A percentile compares a stretch with the other conserved stretches of the same genome.
These are phyloP conservation scores for Poeciliopsis prolifica DNA, from an alignment of 2,113 vertebrate genomes.

Conservation along the genomic window DNA sequence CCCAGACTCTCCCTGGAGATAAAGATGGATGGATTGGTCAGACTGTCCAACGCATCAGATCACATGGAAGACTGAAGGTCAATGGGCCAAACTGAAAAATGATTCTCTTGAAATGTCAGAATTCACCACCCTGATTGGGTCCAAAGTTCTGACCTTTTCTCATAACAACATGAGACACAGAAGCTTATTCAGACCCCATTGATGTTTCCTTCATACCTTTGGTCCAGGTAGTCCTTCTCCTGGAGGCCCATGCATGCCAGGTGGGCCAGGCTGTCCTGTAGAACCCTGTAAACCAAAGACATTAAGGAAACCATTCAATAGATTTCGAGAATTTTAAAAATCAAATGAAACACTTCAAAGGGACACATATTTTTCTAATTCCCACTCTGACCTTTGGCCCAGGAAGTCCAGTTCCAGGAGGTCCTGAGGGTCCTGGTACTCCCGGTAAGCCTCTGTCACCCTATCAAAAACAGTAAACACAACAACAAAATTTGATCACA, in stretches of 20 bases:
- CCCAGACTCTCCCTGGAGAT: constrained; percentile 84
- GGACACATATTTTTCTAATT: not conserved
- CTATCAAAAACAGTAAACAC: constrained; percentile 59
- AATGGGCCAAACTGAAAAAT: no score
- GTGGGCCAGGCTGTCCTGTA: constrained; percentile 78
- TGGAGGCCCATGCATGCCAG: constrained; percentile 75
- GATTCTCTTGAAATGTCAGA: no score
- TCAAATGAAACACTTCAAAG: not conserved
- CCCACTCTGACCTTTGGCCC: constrained; percentile 81
- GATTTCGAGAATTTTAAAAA: not conserved
- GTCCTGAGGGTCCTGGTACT: constrained; percentile 74
- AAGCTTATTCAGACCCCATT: not conserved
- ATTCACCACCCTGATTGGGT: no score
- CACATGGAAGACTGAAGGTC: no score
- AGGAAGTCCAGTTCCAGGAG: constrained; percentile 71
- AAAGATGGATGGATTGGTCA: constrained; percentile 1
- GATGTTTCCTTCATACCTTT: constrained; percentile 78
- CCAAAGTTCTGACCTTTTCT: no score
- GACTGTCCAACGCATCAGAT: not conserved
- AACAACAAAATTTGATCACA: not conserved
- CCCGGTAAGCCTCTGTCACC: constrained; percentile 82
- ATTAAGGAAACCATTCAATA: not conserved
- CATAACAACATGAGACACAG: not conserved
- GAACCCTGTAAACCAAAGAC: constrained; percentile 72
- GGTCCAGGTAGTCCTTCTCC: constrained; percentile 84